These are phyloP conservation scores for Tapirus terrestris DNA, from an alignment of 2,113 vertebrate species.

Conservation along the genomic window DNA sequence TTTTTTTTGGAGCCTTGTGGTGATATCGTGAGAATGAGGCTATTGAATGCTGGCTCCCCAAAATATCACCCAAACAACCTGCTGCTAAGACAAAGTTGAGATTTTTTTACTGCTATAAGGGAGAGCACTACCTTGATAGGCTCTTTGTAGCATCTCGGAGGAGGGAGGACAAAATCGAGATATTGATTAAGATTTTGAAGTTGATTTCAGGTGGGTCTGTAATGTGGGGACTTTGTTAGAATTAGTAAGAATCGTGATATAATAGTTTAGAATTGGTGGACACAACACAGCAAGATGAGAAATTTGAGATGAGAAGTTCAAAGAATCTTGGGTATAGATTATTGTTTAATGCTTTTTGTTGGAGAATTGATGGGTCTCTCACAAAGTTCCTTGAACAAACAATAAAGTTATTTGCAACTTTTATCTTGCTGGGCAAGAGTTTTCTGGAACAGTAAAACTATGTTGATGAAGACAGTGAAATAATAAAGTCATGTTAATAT, in stretches of 20 bases:
- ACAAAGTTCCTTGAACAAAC: background rate
- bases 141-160: background rate
- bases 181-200: background rate
- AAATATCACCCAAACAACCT: background rate
- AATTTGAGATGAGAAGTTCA: background rate
- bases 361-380: background rate
- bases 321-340: background rate
- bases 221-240: background rate
- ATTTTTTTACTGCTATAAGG: no score
- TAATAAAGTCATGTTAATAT: background rate
- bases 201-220: background rate
- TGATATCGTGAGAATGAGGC: background rate
- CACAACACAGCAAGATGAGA: background rate
- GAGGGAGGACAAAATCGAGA: background rate
- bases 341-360: background rate
- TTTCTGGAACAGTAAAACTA: background rate
- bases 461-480: background rate
- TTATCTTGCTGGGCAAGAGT: background rate
- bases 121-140: background rate
- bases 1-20: background rate
- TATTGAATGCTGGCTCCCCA: background rate
- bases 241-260: background rate
- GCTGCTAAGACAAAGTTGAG: background rate
- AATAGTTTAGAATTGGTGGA: background rate
- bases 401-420: background rate